A percentile compares a stretch with the other conserved stretches of the same genome.
phyloP scores from a whole-genome alignment of 2,113 vertebrate genomes.

The Sphaerodactylus townsendi region DNA sequence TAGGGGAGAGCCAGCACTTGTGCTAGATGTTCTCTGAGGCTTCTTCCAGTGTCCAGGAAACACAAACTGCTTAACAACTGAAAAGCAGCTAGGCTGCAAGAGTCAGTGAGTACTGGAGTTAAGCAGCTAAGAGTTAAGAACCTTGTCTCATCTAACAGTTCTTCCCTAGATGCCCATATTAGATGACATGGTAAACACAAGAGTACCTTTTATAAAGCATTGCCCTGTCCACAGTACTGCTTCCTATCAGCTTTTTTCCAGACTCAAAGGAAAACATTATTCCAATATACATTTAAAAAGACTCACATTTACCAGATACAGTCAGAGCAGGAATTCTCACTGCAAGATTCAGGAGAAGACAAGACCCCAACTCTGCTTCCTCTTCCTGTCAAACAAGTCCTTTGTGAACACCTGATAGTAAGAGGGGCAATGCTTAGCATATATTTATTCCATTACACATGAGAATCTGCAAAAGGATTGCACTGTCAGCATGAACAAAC shows the following conservation, averaged over 20 bases:
- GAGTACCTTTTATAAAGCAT: neutral
- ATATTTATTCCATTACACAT: neutral
- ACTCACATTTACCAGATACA: conserved; percentile 34
- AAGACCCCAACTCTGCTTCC: conserved; percentile 4
- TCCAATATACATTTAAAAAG: neutral
- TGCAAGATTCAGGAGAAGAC: conserved; percentile 17
- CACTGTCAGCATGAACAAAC: neutral
- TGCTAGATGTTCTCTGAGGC: neutral
- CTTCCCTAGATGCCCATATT: neutral
- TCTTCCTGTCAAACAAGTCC: conserved; percentile 10
- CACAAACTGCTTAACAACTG: neutral
- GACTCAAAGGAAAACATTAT: neutral
- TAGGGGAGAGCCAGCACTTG: too few relatives aligned
- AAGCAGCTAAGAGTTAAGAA: neutral
- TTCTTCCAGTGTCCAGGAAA: neutral
- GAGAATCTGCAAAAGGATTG: neutral
- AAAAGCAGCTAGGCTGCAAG: neutral
- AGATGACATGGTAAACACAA: neutral
- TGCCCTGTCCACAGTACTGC: neutral
- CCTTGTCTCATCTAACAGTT: neutral
- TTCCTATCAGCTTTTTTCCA: neutral
- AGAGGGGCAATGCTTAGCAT: conserved; percentile 10
- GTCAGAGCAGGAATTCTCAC: conserved; percentile 8
- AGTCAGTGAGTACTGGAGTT: neutral
- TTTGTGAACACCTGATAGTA: conserved; percentile 29